phyloP scores from a whole-genome alignment of 1,140 invertebrate genomes.

The Sarcophaga bullata region DNA sequence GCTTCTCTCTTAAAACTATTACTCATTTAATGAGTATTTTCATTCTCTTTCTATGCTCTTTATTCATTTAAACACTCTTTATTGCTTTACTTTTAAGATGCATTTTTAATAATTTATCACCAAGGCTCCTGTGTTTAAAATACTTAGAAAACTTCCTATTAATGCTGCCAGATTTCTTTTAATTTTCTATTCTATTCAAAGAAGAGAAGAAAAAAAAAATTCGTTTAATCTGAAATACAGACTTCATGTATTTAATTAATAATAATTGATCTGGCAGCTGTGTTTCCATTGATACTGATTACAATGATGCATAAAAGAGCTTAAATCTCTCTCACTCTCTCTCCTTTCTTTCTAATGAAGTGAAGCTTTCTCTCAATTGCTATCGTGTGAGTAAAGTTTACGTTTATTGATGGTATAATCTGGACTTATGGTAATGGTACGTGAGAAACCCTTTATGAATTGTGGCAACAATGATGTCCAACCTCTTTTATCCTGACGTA shows the following conservation, averaged over 20 bases:
- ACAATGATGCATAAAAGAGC: neutral
- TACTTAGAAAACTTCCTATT: too few species aligned
- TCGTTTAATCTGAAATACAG: too few species aligned
- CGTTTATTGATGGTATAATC: slow-evolving; percentile 33
- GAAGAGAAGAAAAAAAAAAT: neutral
- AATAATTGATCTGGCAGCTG: too few species aligned
- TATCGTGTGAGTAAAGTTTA: slow-evolving; percentile 25
- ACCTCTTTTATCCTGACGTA: slow-evolving; percentile 21
- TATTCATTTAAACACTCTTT: too few species aligned
- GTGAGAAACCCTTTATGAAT: slow-evolving; percentile 26
- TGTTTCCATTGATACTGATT: too few species aligned
- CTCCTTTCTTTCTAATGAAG: neutral
- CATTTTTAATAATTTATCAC: neutral
- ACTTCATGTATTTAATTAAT: too few species aligned
- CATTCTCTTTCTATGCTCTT: neutral
- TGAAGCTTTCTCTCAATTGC: slow-evolving; percentile 3
- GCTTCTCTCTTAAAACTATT: too few species aligned
- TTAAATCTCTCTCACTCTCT: slow-evolving; percentile 25
- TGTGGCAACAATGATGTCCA: slow-evolving; percentile 34
- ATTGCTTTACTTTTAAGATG: neutral
- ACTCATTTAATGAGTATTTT: slow-evolving; percentile 28
- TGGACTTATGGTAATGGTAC: slow-evolving; percentile 25
- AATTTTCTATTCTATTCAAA: neutral
- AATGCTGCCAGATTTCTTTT: too few species aligned
- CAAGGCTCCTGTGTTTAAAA: neutral